Conservation (phyloP, 2,113 vertebrate species). For the Microcebus lehilahytsara region DNA sequence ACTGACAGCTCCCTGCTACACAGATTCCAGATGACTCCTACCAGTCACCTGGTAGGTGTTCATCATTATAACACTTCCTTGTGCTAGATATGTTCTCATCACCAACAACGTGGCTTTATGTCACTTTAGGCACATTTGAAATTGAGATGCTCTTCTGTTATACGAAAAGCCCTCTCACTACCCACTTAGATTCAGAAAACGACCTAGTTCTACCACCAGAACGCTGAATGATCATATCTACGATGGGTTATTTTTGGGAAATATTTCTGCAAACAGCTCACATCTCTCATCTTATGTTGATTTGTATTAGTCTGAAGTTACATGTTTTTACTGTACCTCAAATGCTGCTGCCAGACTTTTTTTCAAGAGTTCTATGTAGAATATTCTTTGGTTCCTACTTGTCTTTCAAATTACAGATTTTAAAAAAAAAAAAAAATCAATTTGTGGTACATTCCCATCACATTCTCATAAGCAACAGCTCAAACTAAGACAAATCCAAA, state of each 20-base stretch:
- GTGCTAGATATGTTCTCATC: accelerated
- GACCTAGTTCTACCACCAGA: background rate
- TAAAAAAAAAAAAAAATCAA: too few species aligned
- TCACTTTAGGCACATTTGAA: background rate
- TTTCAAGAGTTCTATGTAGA: background rate
- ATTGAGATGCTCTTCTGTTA: background rate
- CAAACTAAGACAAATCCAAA: background rate
- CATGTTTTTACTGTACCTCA: background rate
- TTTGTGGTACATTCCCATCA: too few species aligned
- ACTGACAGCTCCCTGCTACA: accelerated
- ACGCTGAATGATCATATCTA: background rate
- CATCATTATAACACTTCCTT: background rate
- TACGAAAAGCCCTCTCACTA: background rate
- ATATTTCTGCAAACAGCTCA: background rate
- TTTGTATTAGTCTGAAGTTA: background rate
- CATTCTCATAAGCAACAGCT: background rate
- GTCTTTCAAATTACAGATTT: background rate
- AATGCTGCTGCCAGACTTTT: background rate
- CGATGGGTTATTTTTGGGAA: too few species aligned
- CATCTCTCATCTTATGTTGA: background rate
- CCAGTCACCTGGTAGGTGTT: too few species aligned
- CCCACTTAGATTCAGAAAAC: background rate
- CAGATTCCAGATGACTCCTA: background rate
- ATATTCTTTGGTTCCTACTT: background rate
- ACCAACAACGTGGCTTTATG: too few species aligned